Evolutionary conservation across 2,888 invertebrate species (phyloP).

Genomic region (Melanotus villosus): DNA sequence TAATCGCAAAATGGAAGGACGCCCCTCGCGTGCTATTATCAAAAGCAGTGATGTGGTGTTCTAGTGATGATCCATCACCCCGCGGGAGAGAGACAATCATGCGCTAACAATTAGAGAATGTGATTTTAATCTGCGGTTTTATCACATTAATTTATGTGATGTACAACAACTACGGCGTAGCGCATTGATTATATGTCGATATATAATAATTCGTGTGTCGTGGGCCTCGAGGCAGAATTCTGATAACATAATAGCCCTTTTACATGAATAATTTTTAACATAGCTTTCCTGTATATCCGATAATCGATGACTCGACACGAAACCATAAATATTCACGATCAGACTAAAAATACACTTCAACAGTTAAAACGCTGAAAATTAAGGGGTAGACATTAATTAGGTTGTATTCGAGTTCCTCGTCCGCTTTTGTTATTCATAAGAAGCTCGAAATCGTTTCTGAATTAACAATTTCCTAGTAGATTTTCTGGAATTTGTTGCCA

Average conservation of each 20-base stretch:
- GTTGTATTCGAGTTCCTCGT: background rate
- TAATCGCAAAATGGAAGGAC: constrained; percentile 57
- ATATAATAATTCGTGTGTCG: constrained; percentile 27
- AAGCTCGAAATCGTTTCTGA: constrained; percentile 31
- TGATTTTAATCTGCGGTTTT: constrained; percentile 61
- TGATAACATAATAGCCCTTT: constrained; percentile 32
- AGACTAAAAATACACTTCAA: constrained; percentile 1
- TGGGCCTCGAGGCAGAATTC: constrained; percentile 17
- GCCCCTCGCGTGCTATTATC: constrained; percentile 55
- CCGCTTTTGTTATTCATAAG: constrained; percentile 34
- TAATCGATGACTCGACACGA: constrained; percentile 9
- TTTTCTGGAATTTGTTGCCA: constrained; percentile 30
- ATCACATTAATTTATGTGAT: constrained; percentile 58
- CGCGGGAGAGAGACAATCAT: constrained; percentile 60
- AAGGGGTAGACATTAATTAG: constrained; percentile 21
- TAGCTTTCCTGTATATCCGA: background rate
- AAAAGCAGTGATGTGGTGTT: constrained; percentile 47
- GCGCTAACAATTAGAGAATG: constrained; percentile 63
- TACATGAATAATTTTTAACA: constrained; percentile 28
- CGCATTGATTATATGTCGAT: constrained; percentile 37
- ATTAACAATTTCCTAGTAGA: constrained; percentile 37
- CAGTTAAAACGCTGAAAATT: background rate
- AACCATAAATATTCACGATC: constrained; percentile 14
- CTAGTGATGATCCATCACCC: constrained; percentile 56
- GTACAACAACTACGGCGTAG: constrained; percentile 46